Evolutionary conservation across 2,113 vertebrate genomes (phyloP).

Genomic region (Indicator maculatus): DNA sequence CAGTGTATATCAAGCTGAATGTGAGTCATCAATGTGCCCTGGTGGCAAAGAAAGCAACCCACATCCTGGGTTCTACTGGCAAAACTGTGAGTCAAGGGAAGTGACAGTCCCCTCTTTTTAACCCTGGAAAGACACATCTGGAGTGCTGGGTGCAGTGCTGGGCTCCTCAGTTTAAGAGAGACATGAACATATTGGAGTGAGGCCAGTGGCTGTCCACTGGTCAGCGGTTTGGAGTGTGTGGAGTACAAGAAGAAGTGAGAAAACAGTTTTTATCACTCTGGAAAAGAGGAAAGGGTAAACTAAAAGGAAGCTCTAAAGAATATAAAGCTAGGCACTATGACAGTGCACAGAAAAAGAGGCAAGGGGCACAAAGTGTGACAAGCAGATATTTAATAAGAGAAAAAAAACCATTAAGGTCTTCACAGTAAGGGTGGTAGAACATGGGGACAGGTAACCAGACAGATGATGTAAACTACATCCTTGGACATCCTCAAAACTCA

Average conservation of each 20-base stretch:
- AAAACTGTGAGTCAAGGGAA: fast-evolving
- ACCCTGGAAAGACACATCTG: background rate
- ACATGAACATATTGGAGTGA: background rate
- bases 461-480: background rate
- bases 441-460: background rate
- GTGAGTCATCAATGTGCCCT: background rate
- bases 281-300: background rate
- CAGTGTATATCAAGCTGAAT: background rate
- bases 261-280: background rate
- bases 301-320: background rate
- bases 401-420: background rate
- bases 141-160: background rate
- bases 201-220: background rate
- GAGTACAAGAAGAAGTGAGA: background rate
- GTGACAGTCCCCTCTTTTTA: background rate
- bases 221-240: background rate
- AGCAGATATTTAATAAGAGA: background rate
- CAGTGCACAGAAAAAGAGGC: background rate
- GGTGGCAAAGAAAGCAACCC: background rate
- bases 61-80: background rate
- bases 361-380: background rate
- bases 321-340: background rate
- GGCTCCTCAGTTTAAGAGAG: background rate
- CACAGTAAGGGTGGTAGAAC: background rate
- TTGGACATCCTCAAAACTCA: background rate